Base-by-base conservation (phyloP, 1,140 invertebrate genomes). In the Sipha flava region DNA sequence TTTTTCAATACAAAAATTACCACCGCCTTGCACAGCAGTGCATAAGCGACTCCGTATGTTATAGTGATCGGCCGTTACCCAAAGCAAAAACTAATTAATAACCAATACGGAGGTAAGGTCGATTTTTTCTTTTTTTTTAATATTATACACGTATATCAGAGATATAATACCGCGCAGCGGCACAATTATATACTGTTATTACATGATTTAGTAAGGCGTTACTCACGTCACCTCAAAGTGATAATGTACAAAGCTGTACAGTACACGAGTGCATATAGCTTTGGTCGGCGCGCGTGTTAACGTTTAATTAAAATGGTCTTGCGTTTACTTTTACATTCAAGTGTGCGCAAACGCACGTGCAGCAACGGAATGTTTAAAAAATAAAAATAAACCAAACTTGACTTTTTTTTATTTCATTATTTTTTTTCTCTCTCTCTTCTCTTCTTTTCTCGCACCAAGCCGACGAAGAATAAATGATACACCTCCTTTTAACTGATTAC, bases 131-230 rank as follows among this genome's bases (percentile, higher is more conserved):
- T 59, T 18, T 59, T 14, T 21, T 40, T 40, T 14, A 66, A 49
- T 18, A 29, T 49, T 29, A 49, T 45, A 70, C 1, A 70, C 18
- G 3, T 43, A 40, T 66, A 66, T n/a, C n/a, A n/a, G n/a, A n/a
- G n/a, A n/a, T 40, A 40, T 40, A 7, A 21, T 21, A 37, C 31
- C 16, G 62, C 21, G 12, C 29, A 45, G 37, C 23, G 23, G 16
- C 21, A 2, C n/a, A 12, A 64, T 16, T 34, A 18, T 34, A 37
- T 45, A 54, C 26, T 73, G 29, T 73, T 54, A 54, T 37, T 73
- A 73, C n/a, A n/a, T 54, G 70, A 73, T 73, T 73, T 52, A 52
- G 21, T 73, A 73, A 73, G 70, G 70, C 70, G 70, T 73, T 73
- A 29, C 70, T 29, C 45, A 49, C 70, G 70, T 73, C 70, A 73